A percentile compares a stretch with the other conserved stretches of the same genome.
Evolutionary conservation across 2,888 invertebrate genomes (phyloP).

Genomic region (Andrena bucephala): DNA sequence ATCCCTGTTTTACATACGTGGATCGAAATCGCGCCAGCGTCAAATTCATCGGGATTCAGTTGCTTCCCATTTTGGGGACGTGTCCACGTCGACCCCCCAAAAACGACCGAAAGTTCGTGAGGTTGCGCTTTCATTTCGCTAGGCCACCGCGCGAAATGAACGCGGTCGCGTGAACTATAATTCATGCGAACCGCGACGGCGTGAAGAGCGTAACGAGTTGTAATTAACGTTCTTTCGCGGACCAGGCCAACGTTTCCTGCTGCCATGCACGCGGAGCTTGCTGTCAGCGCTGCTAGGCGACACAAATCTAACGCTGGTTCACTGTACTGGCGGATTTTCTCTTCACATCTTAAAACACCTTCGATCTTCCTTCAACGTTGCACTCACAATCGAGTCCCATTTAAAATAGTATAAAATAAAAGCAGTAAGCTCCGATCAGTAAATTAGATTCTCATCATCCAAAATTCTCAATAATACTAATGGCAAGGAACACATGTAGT

Average conservation of each 20-base stretch:
- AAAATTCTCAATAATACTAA: too few species aligned
- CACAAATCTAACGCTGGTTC: neutral
- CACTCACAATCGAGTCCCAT: too few species aligned
- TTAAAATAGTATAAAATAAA: too few species aligned
- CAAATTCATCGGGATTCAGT: neutral
- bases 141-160: slow-evolving; percentile 42
- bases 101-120: slow-evolving; percentile 12
- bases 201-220: slow-evolving; percentile 61
- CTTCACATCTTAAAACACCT: too few species aligned
- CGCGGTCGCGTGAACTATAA: slow-evolving; percentile 53
- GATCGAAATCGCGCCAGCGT: neutral
- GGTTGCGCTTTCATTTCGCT: slow-evolving; percentile 25
- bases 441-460: too few species aligned
- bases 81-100: slow-evolving; percentile 12
- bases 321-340: neutral
- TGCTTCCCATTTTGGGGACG: slow-evolving; percentile 2
- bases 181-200: slow-evolving; percentile 47
- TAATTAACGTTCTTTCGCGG: slow-evolving; percentile 62
- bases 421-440: too few species aligned
- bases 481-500: too few species aligned
- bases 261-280: slow-evolving; percentile 8
- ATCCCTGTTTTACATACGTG: neutral
- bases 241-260: slow-evolving; percentile 40
- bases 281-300: neutral
- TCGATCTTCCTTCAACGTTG: too few species aligned